These are phyloP conservation scores for Neosalanx taihuensis DNA, from an alignment of 2,797 vertebrate genomes.

Conservation along the genomic window DNA sequence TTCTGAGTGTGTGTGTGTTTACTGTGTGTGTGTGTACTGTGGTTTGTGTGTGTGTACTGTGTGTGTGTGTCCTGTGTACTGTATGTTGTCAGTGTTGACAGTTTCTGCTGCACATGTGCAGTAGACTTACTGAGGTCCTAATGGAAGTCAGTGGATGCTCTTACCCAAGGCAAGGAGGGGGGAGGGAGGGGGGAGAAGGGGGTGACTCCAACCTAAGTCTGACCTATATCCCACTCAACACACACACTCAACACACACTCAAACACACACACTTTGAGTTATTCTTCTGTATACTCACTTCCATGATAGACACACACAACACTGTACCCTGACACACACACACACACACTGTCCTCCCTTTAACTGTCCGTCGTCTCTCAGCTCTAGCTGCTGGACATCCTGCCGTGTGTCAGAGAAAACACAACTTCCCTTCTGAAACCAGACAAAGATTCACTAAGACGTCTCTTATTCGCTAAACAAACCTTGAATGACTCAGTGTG, in stretches of 20 bases:
- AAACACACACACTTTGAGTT: not conserved
- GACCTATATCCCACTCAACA: slow-evolving; percentile 83
- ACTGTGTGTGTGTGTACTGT: slow-evolving; percentile 17
- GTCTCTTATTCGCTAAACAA: no score
- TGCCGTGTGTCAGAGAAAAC: no score
- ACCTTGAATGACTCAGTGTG: no score
- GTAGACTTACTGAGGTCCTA: slow-evolving; percentile 83
- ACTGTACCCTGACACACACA: not conserved
- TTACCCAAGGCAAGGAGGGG: slow-evolving; percentile 80
- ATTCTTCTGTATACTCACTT: not conserved
- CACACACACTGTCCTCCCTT: not conserved
- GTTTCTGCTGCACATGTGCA: slow-evolving; percentile 57
- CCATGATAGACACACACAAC: not conserved
- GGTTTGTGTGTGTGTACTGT: not conserved
- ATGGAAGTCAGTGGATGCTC: slow-evolving; percentile 87
- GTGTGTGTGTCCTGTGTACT: slow-evolving; percentile 18
- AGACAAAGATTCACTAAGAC: no score
- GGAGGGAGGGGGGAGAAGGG: slow-evolving; percentile 68
- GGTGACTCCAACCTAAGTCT: slow-evolving; percentile 85
- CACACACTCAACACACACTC: not conserved
- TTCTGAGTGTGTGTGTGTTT: slow-evolving; percentile 12
- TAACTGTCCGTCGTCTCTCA: not conserved
- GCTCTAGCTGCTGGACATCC: no score
- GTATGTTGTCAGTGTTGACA: no score
- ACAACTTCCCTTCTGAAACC: no score